A percentile compares a stretch with the other conserved stretches of the same genome.
Evolutionary conservation across 2,888 invertebrate species (phyloP).

Genomic region (Hartigia nigra): DNA sequence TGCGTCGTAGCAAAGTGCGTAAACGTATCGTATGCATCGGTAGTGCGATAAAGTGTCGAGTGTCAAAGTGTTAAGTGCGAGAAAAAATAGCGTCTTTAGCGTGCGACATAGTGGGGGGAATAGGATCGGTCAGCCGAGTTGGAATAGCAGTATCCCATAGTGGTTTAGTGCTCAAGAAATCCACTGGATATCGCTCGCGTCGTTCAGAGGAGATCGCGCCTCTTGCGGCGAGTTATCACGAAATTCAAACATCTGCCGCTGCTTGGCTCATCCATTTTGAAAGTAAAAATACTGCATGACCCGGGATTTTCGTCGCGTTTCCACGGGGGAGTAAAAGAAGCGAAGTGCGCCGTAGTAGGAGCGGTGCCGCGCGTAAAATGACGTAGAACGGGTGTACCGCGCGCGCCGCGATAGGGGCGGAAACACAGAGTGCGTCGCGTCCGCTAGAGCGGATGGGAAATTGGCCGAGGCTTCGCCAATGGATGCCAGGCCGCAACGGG

Average conservation of each 20-base stretch:
- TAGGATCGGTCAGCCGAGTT: not conserved
- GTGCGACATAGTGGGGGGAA: slow-evolving; percentile 4
- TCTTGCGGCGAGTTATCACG: slow-evolving; percentile 28
- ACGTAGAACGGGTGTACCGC: slow-evolving; percentile 33
- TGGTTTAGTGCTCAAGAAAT: not conserved
- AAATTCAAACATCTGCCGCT: slow-evolving; percentile 42
- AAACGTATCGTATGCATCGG: not conserved
- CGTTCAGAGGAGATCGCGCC: slow-evolving; percentile 28
- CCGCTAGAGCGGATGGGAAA: slow-evolving; percentile 37
- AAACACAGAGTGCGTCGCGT: slow-evolving; percentile 25
- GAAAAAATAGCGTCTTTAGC: slow-evolving; percentile 2
- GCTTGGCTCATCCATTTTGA: slow-evolving; percentile 53
- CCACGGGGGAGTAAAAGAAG: slow-evolving; percentile 12
- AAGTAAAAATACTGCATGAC: slow-evolving; percentile 60
- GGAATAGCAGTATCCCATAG: not conserved
- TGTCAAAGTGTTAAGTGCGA: slow-evolving; percentile 1
- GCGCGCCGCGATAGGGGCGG: slow-evolving; percentile 26
- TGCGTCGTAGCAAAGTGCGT: not conserved
- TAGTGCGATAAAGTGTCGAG: not conserved
- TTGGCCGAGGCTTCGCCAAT: slow-evolving; percentile 54
- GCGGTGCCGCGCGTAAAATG: slow-evolving; percentile 36
- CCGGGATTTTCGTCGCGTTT: slow-evolving; percentile 41
- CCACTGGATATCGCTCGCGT: slow-evolving; percentile 29
- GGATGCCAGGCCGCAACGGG: slow-evolving; percentile 57
- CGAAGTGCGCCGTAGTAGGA: slow-evolving; percentile 8